These are phyloP conservation scores for Heptranchias perlo DNA, from an alignment of 2,113 vertebrate genomes.

Conservation along the genomic window DNA sequence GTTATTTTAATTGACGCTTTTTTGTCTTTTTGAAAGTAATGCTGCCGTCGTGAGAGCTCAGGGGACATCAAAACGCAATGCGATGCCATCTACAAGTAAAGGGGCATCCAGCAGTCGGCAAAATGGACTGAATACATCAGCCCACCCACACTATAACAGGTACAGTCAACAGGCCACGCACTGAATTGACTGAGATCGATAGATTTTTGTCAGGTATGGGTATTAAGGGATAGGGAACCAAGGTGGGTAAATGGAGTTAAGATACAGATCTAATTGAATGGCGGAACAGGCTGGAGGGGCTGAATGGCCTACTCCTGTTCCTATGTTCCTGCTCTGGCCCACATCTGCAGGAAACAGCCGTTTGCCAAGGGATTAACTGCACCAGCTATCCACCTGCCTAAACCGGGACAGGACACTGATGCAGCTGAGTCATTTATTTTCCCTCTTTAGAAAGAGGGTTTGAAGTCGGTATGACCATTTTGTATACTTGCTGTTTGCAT, in stretches of 20 bases:
- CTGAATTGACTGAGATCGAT: neutral
- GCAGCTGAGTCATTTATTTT: neutral
- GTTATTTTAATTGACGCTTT: conserved; percentile 18
- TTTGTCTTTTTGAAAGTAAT: conserved; percentile 52
- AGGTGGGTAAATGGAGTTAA: no score
- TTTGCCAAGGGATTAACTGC: neutral
- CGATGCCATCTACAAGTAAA: conserved; percentile 48
- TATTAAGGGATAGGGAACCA: no score
- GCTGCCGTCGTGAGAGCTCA: conserved; percentile 63
- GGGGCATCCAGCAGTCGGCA: conserved; percentile 49
- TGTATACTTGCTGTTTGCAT: neutral
- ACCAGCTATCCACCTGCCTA: neutral
- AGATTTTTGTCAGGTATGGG: no score
- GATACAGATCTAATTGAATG: no score
- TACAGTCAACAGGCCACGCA: conserved; percentile 42
- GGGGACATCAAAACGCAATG: conserved; percentile 45
- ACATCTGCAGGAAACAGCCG: no score
- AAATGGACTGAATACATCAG: conserved; percentile 49
- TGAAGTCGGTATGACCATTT: neutral
- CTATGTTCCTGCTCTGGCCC: neutral
- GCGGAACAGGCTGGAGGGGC: no score
- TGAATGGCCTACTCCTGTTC: no score
- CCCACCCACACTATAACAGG: conserved; percentile 57
- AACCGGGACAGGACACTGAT: neutral
- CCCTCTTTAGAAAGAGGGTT: neutral